These are phyloP conservation scores for Glossophaga mutica DNA, from an alignment of 2,797 vertebrate species.

Conservation along the genomic window DNA sequence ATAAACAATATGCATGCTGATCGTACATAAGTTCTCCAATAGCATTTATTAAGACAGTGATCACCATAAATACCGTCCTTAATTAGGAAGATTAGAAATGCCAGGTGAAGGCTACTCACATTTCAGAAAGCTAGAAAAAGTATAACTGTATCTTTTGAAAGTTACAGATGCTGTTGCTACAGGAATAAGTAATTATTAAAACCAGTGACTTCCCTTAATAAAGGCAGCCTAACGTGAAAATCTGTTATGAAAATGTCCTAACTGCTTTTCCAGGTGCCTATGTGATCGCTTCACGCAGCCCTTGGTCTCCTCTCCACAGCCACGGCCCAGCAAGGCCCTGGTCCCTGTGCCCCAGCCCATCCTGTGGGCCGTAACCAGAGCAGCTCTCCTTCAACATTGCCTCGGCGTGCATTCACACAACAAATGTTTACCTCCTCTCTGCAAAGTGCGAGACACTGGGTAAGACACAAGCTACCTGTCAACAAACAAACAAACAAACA, in stretches of 20 bases:
- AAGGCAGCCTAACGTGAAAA: not conserved
- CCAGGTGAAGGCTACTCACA: not conserved
- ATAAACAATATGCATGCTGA: not conserved
- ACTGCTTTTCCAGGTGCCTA: not conserved
- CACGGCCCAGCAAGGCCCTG: rapidly evolving
- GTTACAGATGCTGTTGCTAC: not conserved
- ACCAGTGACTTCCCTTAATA: not conserved
- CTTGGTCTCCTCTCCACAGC: not conserved
- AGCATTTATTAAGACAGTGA: not conserved
- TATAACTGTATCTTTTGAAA: not conserved
- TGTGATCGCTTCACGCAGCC: not conserved
- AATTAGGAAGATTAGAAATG: not conserved
- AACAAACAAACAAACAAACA: not conserved
- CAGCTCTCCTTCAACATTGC: not conserved
- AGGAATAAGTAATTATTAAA: not conserved
- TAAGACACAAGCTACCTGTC: not conserved
- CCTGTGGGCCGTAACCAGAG: rapidly evolving
- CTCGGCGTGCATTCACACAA: not conserved
- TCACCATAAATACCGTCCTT: not conserved
- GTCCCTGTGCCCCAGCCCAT: not conserved
- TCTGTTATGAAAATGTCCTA: not conserved
- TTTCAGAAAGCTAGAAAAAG: not conserved
- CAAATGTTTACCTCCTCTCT: not conserved
- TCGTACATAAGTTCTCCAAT: not conserved
- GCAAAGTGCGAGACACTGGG: not conserved